Evolutionary conservation across 1,140 invertebrate genomes (phyloP), one percentile per base, ranked within the genome.

Genomic region (Frieseomelitta varia): DNA sequence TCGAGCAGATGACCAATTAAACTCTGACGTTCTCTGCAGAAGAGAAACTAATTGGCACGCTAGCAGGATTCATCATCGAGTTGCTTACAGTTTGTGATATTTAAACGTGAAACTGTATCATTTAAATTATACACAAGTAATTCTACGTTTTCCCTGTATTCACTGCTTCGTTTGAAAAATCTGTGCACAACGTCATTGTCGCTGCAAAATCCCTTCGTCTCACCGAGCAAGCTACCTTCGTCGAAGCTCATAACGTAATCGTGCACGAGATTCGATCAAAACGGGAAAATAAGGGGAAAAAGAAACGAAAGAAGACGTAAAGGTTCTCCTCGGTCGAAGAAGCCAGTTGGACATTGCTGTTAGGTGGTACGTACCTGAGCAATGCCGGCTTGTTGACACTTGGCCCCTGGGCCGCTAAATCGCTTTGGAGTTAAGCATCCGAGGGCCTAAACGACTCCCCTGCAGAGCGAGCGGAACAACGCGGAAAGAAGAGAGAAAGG

Each of bases 351-450:
- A 81, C 83, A 87, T 81, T 65, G 85, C 81, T 78, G 76, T 86
- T 74, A 79, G 73, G 61, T 75, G 79, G 75, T 88, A 84, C 87
- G 83, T 89, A 89, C 83, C 86, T 88, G 88, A 78, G 78, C 87
- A 91, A 87, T 91, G 79, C 86, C 71, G 85, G 87, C 91, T 92
- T 88, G 90, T 92, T 92, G 91, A 92, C 91, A 91, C 90, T 92
- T 92, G 90, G 86, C 90, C 91, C 87, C 86, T 92, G 87, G 87
- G 78, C 85, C 87, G 91, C 91, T 92, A 91, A 92, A 92, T 92
- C 91, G 91, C 88, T 89, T 91, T 86, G 84, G 85, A 91, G 91
- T 91, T 89, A 88, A 91, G 85, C 86, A 84, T 90, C 85, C 88
- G 88, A 85, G 79, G 85, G 77, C 90, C 74, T 92, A 92, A 92